A percentile compares a stretch with the other conserved stretches of the same genome.
These are phyloP conservation scores for Motacilla tschutschensis DNA, from an alignment of 2,113 vertebrate species.

Conservation along the genomic window DNA sequence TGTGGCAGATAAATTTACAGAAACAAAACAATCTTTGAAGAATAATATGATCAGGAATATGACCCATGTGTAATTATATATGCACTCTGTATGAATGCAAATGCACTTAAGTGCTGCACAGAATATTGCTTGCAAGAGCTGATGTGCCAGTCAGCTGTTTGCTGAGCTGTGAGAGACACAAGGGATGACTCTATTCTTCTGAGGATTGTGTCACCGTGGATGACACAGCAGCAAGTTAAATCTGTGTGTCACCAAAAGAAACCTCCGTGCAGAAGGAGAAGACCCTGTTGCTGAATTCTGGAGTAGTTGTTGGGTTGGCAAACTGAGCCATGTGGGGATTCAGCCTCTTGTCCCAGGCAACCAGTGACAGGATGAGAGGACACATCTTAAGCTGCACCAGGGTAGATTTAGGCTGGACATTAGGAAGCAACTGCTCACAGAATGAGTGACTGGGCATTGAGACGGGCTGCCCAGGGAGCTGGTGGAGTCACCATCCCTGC, in stretches of 20 bases:
- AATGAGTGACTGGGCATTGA: background rate
- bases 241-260: background rate
- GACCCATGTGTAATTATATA: background rate
- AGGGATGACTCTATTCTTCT: background rate
- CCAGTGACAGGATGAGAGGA: background rate
- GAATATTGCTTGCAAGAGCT: background rate
- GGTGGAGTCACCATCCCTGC: background rate
- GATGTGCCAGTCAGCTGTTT: background rate
- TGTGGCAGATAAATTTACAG: background rate
- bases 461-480: background rate
- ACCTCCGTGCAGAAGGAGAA: background rate
- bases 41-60: background rate
- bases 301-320: background rate
- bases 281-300: background rate
- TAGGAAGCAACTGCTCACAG: background rate
- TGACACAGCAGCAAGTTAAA: background rate
- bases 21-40: background rate
- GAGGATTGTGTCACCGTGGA: background rate
- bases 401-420: background rate
- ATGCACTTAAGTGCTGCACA: background rate
- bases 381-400: background rate
- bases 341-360: background rate
- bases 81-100: background rate
- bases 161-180: background rate
- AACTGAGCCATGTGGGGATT: accelerated